phyloP scores from a whole-genome alignment of 2,113 vertebrate species.

The Pseudonaja textilis region DNA sequence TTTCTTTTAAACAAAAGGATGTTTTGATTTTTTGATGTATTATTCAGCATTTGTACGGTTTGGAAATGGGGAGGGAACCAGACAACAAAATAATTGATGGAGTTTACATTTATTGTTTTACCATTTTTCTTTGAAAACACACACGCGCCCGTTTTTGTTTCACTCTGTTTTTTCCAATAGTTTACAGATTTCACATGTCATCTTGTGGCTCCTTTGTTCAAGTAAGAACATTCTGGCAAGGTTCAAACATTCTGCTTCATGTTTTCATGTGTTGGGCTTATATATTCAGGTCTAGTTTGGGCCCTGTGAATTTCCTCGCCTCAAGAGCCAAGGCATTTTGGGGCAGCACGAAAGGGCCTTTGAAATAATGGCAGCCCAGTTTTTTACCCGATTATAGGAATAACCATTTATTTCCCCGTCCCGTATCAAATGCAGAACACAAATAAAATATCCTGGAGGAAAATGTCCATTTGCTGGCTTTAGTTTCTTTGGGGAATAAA shows the following conservation, averaged over 20 bases:
- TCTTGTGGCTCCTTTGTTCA: not conserved
- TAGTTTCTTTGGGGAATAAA: not conserved
- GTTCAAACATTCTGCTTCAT: not conserved
- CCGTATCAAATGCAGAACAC: not conserved
- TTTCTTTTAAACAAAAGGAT: conserved; percentile 39
- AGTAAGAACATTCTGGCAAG: not conserved
- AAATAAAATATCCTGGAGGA: not conserved
- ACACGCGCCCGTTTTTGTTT: not conserved
- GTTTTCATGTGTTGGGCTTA: not conserved
- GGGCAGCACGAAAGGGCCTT: not conserved
- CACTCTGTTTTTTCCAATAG: accelerated
- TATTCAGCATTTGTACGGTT: not conserved
- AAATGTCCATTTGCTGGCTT: not conserved
- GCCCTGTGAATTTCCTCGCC: not conserved
- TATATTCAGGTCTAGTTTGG: not conserved
- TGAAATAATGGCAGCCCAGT: not conserved
- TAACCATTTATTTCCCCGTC: not conserved
- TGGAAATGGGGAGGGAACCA: conserved; percentile 5
- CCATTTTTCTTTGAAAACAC: not conserved
- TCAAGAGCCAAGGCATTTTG: not conserved
- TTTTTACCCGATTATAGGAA: not conserved
- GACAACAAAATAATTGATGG: not conserved
- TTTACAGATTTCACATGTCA: not conserved
- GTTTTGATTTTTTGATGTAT: not conserved
- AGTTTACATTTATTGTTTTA: not conserved